Base-by-base conservation (phyloP, 1,140 invertebrate species). In the Trachymyrmex septentrionalis region DNA sequence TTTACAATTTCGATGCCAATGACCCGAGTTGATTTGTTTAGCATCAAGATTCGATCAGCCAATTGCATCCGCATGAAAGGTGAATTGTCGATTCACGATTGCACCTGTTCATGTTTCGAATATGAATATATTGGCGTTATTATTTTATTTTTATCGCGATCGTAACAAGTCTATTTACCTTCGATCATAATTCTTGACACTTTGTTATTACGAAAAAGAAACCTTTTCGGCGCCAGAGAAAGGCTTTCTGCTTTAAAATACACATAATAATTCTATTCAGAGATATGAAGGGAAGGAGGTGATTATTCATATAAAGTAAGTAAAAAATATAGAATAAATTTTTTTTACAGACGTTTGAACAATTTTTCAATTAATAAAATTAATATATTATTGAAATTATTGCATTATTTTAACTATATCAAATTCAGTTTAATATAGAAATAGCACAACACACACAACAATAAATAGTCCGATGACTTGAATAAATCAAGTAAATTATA, bases 21-120 rank as follows among this genome's bases (percentile, higher is more conserved):
- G 67, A 73, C 67, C 57, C 27, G 27, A 14, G n/a, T 61, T 75
- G 55, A 84, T 84, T 84, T 73, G 69, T 63, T 84, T 75, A 75
- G 27, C 55, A 21, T 82, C 38, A 55, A 59, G 55, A 75, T 61
- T 48, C 24, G 67, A 82, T 73, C 69, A 16, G 16, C 16, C 24
- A 73, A 59, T 73, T 82, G 55, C 67, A 30, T 72, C 27, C 38
- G 53, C 24, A 21, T 30, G 67, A 21, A n/a, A 48, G 24, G 16
- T 34, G 34, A 67, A 21, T 12, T 67, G 55, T 24, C 38, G 38
- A 82, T 48, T 63, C 69, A 64, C 27, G 53, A 4, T 30, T 61
- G 48, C n/a, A 75, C 14, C 66, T 72, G 66, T 67, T 48, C 59
- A 81, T 34, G 34, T 71, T 21, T 27, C 21, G 24, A 72, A 57